Evolutionary conservation across 2,888 invertebrate genomes (phyloP).

Genomic region (Drosophila meridiana): DNA sequence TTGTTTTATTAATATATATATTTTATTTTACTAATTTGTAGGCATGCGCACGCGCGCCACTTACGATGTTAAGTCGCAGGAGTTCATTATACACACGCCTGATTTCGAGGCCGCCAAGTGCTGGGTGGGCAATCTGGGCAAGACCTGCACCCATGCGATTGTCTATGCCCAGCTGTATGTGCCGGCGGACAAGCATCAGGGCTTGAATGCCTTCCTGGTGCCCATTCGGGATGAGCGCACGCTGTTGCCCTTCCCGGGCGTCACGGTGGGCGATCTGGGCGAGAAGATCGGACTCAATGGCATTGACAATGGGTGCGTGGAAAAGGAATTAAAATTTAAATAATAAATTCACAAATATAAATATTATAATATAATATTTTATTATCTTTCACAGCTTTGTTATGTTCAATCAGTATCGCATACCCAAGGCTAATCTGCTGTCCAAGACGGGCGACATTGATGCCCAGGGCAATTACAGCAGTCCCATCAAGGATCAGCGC

Average conservation of each 20-base stretch:
- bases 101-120: slow-evolving; percentile 92
- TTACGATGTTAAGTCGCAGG: slow-evolving; percentile 90
- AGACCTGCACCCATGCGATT: slow-evolving; percentile 93
- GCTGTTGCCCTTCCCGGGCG: slow-evolving; percentile 90
- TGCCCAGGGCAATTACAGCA: slow-evolving; percentile 92
- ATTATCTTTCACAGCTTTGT: slow-evolving; percentile 86
- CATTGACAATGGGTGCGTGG: slow-evolving; percentile 93
- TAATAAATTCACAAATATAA: neutral
- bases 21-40: neutral
- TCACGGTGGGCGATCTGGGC: slow-evolving; percentile 96
- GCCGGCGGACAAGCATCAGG: slow-evolving; percentile 91
- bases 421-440: slow-evolving; percentile 92
- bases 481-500: slow-evolving; percentile 92
- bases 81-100: slow-evolving; percentile 91
- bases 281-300: slow-evolving; percentile 96
- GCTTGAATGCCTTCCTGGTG: slow-evolving; percentile 95
- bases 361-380: neutral
- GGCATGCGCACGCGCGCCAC: slow-evolving; percentile 94
- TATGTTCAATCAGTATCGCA: slow-evolving; percentile 91
- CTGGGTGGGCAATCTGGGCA: slow-evolving; percentile 90
- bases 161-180: slow-evolving; percentile 95
- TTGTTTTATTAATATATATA: neutral
- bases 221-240: slow-evolving; percentile 92
- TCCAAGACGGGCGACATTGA: slow-evolving; percentile 95
- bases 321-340: neutral